Percentiles rank a stretch among this genome's conserved stretches.
Conservation (phyloP, 2,113 vertebrate species). For the Apeltes quadracus region DNA sequence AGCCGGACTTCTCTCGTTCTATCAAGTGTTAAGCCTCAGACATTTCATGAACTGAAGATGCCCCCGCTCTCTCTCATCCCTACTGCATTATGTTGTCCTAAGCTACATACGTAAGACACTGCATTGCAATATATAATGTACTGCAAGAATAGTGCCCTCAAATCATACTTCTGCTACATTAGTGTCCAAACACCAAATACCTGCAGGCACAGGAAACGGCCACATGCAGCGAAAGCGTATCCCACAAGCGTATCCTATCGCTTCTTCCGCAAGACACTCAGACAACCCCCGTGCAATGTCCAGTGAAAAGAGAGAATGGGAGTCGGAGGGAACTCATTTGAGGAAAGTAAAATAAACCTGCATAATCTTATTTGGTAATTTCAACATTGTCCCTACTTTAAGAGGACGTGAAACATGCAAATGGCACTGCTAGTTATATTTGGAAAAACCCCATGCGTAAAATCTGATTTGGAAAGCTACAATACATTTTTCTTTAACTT, state of each 20-base stretch:
- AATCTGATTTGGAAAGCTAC: background rate
- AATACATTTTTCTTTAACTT: background rate
- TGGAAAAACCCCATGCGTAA: background rate
- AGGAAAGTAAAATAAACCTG: background rate
- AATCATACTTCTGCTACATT: background rate
- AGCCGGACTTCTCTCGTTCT: constrained; percentile 59
- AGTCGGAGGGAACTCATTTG: background rate
- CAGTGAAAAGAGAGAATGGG: constrained; percentile 20
- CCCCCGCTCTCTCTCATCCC: constrained; percentile 18
- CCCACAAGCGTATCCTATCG: background rate
- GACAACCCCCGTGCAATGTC: background rate
- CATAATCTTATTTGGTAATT: background rate
- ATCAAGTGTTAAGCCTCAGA: constrained; percentile 56
- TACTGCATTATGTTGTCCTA: constrained; percentile 25
- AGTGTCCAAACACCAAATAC: constrained; percentile 28
- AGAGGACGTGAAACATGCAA: background rate
- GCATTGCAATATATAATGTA: constrained; percentile 21
- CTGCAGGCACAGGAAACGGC: constrained; percentile 15
- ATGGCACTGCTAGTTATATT: background rate
- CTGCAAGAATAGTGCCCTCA: constrained; percentile 22
- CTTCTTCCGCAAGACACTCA: background rate
- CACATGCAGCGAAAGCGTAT: background rate
- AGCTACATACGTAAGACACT: constrained; percentile 19
- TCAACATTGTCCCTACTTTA: background rate
- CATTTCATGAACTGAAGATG: constrained; percentile 59